Evolutionary conservation across 2,797 vertebrate genomes (phyloP).

Genomic region (Fringilla coelebs): DNA sequence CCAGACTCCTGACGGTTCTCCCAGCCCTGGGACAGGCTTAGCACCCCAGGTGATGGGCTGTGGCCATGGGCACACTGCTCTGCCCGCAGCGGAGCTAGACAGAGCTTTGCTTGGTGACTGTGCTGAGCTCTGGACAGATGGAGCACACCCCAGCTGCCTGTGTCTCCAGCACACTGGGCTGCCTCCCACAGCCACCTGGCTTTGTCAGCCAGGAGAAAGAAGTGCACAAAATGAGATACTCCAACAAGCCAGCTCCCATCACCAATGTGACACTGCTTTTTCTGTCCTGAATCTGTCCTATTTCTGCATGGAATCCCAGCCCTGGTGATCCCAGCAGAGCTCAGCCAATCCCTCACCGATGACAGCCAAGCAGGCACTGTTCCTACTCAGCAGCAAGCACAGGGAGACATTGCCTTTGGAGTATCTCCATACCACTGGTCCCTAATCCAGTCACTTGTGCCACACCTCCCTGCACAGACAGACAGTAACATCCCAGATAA

Average conservation of each 20-base stretch:
- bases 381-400: background rate
- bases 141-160: background rate
- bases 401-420: background rate
- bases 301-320: background rate
- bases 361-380: background rate
- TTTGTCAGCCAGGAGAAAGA: background rate
- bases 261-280: rapidly evolving
- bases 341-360: background rate
- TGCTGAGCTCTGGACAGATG: rapidly evolving
- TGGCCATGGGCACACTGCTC: background rate
- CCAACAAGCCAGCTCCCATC: background rate
- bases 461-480: background rate
- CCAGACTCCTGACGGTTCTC: background rate
- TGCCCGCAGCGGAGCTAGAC: rapidly evolving
- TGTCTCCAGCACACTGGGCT: rapidly evolving
- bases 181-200: background rate
- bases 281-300: background rate
- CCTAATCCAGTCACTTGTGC: background rate
- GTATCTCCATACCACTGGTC: background rate
- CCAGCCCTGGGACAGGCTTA: rapidly evolving
- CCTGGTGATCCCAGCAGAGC: rapidly evolving
- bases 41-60: rapidly evolving
- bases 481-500: rapidly evolving
- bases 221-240: rapidly evolving
- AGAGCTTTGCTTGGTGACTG: rapidly evolving